Percentiles rank a stretch among this genome's conserved stretches.
Conservation (phyloP, 2,113 vertebrate species). For the Hippocampus zosterae region DNA sequence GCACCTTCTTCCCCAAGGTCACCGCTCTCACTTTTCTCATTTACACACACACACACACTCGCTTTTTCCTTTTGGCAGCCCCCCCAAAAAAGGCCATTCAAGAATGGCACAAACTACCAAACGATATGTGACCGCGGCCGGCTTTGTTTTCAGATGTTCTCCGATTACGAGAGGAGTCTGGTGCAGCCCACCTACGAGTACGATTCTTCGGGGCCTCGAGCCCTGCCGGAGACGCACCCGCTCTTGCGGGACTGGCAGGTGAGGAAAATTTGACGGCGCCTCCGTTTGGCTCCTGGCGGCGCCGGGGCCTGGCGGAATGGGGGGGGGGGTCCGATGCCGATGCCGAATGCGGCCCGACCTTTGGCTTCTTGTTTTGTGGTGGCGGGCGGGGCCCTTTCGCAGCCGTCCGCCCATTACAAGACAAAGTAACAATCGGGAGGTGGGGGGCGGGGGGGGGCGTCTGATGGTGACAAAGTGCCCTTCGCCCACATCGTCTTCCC, state of each 20-base stretch:
- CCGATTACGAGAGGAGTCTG: conserved; percentile 87
- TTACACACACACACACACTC: conserved; percentile 23
- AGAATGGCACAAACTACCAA: too few species aligned
- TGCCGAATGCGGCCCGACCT: too few species aligned
- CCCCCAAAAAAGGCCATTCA: too few species aligned
- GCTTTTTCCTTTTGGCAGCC: too few species aligned
- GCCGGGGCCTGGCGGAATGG: too few species aligned
- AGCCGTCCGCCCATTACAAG: conserved; percentile 18
- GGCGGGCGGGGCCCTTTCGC: too few species aligned
- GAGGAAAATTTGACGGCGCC: conserved; percentile 30
- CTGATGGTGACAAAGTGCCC: conserved; percentile 72
- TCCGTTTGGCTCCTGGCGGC: conserved; percentile 18
- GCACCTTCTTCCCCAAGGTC: conserved; percentile 98
- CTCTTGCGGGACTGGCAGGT: conserved; percentile 94
- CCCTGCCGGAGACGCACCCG: conserved; percentile 86
- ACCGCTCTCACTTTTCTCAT: conserved; percentile 54
- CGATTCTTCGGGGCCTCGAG: conserved; percentile 73
- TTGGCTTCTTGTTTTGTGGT: too few species aligned
- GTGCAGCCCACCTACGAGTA: conserved; percentile 82
- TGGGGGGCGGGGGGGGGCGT: conserved; percentile 36
- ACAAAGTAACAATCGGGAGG: conserved; percentile 59
- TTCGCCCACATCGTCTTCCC: conserved; percentile 64
- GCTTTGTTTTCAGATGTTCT: conserved; percentile 80
- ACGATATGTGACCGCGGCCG: not conserved
- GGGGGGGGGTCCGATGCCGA: too few species aligned